Evolutionary conservation across 2,113 vertebrate species (phyloP), one percentile per base, ranked within the genome.

Genomic region (Leptosomus discolor): DNA sequence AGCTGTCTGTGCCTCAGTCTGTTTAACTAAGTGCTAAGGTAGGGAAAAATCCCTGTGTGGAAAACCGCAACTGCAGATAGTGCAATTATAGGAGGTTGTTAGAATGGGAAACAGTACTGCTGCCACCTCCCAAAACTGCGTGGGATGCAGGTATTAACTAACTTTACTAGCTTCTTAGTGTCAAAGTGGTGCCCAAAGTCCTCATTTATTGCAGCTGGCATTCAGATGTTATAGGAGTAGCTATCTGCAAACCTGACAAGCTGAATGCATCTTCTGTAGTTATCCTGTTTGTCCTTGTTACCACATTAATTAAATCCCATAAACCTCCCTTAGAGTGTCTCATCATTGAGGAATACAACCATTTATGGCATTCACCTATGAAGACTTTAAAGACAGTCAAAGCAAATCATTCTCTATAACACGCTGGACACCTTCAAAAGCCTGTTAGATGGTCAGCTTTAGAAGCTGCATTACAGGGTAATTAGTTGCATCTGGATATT

Each of bases 81-180:
- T 32, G n/a, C 23, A 34, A 53, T 53, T 69, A 23, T 4, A 70
- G 39, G 50, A 54, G 43, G 14, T 19, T 65, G 16, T 50, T 36
- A n/a, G 57, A 71, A 87, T 29, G 3, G 15, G 61, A 85, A 83
- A 53, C 8, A 23, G 6, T 30, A 37, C 23, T 80, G 53, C 36
- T 1, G 7, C 2, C 0, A 1, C 34, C 27, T 82, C 63, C 58
- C 45, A 36, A 53, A 73, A 48, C 30, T 21, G 12, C 6, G 0
- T 6, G 8, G 67, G 26, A 17, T 45, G 10, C 5, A 3, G 21
- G 6, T 43, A 54, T 63, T 53, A 73, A 34, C 45, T 39, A 11
- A 36, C 20, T 24, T 54, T 20, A 37, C 15, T 45, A 36, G 24
- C 8, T 77, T 50, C 50, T 76, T 50, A 22, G 8, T 17, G 48